Evolutionary conservation across 2,888 invertebrate species (phyloP).

Genomic region (Anthophora plumipes): DNA sequence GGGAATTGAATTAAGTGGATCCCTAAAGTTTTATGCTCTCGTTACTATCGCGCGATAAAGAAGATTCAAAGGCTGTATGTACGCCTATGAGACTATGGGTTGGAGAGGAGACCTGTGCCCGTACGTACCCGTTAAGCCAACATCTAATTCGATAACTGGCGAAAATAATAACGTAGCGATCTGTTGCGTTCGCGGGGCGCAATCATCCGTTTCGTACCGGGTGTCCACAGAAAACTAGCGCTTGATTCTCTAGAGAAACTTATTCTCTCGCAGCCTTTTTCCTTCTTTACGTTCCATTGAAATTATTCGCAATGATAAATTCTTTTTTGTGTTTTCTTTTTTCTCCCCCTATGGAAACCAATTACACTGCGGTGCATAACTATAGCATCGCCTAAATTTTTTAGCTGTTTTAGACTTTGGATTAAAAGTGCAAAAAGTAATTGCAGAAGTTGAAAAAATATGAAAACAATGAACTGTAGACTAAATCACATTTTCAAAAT

Average conservation of each 20-base stretch:
- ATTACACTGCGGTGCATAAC: too few species aligned
- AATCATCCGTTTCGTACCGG: conserved; percentile 74
- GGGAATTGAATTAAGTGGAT: conserved; percentile 31
- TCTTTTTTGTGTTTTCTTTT: not conserved
- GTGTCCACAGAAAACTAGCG: conserved; percentile 64
- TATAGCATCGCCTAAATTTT: too few species aligned
- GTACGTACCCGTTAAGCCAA: conserved; percentile 79
- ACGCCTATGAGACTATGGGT: conserved; percentile 70
- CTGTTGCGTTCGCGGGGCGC: conserved; percentile 70
- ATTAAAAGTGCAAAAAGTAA: too few species aligned
- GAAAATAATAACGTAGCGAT: conserved; percentile 80
- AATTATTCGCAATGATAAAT: conserved; percentile 9
- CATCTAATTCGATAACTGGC: conserved; percentile 82
- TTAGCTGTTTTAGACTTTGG: too few species aligned
- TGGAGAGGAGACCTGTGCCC: conserved; percentile 55
- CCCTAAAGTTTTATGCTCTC: conserved; percentile 5
- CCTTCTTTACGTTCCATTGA: conserved; percentile 5
- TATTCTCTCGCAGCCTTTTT: not conserved
- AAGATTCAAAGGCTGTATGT: conserved; percentile 45
- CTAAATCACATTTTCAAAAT: too few species aligned
- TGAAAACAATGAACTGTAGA: too few species aligned
- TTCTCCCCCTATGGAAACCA: too few species aligned
- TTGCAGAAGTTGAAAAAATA: too few species aligned
- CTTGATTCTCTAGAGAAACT: conserved; percentile 17
- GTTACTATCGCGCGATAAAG: conserved; percentile 27